A percentile compares a stretch with the other conserved stretches of the same genome.
phyloP scores from a whole-genome alignment of 2,113 vertebrate genomes.

The Cynopterus brachyotis region DNA sequence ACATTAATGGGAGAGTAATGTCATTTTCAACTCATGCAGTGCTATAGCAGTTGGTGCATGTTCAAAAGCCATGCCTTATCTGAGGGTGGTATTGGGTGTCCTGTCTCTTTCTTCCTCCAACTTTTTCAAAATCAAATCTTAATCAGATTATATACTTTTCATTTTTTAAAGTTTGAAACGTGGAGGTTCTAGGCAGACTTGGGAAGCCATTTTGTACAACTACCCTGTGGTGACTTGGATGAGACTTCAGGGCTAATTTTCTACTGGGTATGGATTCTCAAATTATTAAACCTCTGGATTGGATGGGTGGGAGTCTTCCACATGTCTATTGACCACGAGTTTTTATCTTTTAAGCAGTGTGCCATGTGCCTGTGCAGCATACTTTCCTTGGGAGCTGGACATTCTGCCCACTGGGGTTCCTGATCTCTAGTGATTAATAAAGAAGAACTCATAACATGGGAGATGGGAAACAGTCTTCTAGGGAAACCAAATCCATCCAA shows the following conservation, averaged over 20 bases:
- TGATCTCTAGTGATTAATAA: conserved; percentile 64
- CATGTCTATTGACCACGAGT: conserved; percentile 57
- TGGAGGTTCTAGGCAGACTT: conserved; percentile 33
- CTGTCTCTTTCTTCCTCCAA: not conserved
- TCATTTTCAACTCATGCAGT: conserved; percentile 51
- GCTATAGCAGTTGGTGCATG: conserved; percentile 59
- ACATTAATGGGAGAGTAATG: not conserved
- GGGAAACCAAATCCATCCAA: conserved; percentile 29
- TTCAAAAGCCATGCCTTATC: conserved; percentile 22
- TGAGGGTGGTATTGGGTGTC: conserved; percentile 18
- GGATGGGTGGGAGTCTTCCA: conserved; percentile 62
- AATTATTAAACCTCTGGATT: conserved; percentile 13
- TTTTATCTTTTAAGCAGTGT: conserved; percentile 70
- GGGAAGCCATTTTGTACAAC: conserved; percentile 25
- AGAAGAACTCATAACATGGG: conserved; percentile 39
- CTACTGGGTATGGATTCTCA: not conserved
- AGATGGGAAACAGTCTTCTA: conserved; percentile 39
- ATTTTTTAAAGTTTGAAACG: conserved; percentile 49
- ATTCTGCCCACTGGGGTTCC: conserved; percentile 53
- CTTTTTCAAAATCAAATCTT: conserved; percentile 55
- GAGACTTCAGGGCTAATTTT: conserved; percentile 32
- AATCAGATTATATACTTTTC: conserved; percentile 14
- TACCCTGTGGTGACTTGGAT: conserved; percentile 27
- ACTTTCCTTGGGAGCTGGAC: conserved; percentile 66
- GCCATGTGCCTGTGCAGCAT: conserved; percentile 58